phyloP scores from a whole-genome alignment of 2,888 invertebrate species.

The Mesopsocus fuscifrons region DNA sequence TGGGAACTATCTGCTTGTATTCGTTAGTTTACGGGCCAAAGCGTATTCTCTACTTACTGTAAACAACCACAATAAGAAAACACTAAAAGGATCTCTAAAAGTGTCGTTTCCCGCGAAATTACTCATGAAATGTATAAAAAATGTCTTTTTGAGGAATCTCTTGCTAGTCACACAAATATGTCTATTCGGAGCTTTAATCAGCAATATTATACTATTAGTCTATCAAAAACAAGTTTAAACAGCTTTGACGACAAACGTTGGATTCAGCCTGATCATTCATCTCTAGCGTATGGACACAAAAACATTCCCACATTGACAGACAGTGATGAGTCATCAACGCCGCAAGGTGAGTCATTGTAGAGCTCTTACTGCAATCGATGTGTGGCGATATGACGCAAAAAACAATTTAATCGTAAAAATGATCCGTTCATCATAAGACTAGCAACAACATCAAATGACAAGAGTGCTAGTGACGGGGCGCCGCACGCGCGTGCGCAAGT shows the following conservation, averaged over 20 bases:
- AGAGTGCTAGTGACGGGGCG: too few relatives aligned
- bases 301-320: too few relatives aligned
- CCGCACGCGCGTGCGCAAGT: too few relatives aligned
- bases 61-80: neutral
- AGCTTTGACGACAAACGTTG: neutral
- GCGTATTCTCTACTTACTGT: neutral
- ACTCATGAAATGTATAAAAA: constrained; percentile 9
- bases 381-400: too few relatives aligned
- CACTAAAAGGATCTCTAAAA: neutral
- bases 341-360: too few relatives aligned
- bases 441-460: too few relatives aligned
- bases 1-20: constrained; percentile 14
- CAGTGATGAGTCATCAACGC: too few relatives aligned
- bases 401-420: too few relatives aligned
- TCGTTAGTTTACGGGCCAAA: constrained; percentile 15
- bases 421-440: too few relatives aligned
- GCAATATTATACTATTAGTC: neutral
- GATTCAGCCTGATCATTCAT: neutral
- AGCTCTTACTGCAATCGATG: too few relatives aligned
- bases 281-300: neutral
- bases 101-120: neutral
- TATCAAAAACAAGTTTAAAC: neutral
- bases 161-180: neutral
- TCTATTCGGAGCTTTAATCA: neutral
- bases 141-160: constrained; percentile 8